Evolutionary conservation across 2,888 invertebrate species (phyloP), one percentile per base, ranked within the genome.

Genomic region (Pocota personata): DNA sequence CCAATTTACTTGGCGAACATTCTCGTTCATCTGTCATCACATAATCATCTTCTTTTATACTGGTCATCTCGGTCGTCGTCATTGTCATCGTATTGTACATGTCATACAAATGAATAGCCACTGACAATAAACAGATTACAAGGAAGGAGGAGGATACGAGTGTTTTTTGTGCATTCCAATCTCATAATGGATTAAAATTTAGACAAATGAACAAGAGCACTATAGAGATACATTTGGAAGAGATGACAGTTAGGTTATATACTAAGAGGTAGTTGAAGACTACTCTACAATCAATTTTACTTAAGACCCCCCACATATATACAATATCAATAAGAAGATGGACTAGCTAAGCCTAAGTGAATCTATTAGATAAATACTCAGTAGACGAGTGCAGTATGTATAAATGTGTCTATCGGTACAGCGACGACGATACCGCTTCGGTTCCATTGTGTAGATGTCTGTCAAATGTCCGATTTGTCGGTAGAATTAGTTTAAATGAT

Each of bases 151-250:
- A 62, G 43, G 52, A 79, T 55, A 57, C 46, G 57, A 48, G 50
- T 30, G n/a, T 52, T 66, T 60, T 32, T 24, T 16, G 8, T 64
- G 43, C 66, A 48, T 58, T 24, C 52, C 52, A 55, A 55, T 46
- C 24, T 78, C 60, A 69, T 84, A 76, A 60, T 82, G 82, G 82
- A 86, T 72, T 86, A 72, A 77, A 77, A 86, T 82, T 72, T 76
- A 77, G 48, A 82, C 76, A 76, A 82, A 76, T 82, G 71, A 67
- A 76, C 19, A 73, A 40, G 48, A 75, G 40, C 79, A 62, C 72
- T 69, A 30, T n/a, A 58, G 6, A 30, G 4, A 48, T 48, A 16
- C 7, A 19, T 30, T 43, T 58, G 19, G 6, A 6, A 21, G 8
- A 32, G 27, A 67, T 66, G 32, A 10, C 35, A 46, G 30, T 21